phyloP scores from a whole-genome alignment of 1,140 invertebrate genomes.

The Dolichoris vasculosae region DNA sequence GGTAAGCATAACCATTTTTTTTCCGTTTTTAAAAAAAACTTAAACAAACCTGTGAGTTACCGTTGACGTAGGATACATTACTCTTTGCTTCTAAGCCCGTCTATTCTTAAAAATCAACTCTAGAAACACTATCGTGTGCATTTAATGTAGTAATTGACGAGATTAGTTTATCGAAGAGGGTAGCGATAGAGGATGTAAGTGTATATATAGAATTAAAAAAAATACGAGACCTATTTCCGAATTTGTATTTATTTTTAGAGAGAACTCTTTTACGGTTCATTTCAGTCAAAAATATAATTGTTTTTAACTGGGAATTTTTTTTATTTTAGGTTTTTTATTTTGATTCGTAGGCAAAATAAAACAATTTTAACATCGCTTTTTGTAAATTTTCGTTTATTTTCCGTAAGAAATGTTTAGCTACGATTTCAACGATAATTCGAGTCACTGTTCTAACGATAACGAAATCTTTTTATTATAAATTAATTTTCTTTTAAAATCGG shows the following conservation, averaged over 20 bases:
- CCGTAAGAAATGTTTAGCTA: too few relatives aligned
- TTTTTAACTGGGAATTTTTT: too few relatives aligned
- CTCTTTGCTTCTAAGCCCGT: neutral
- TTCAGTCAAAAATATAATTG: too few relatives aligned
- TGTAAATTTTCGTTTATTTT: too few relatives aligned
- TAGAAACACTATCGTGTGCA: neutral
- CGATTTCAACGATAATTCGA: too few relatives aligned
- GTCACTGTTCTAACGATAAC: too few relatives aligned
- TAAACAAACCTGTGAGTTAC: neutral
- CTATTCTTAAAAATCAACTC: neutral
- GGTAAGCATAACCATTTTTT: neutral
- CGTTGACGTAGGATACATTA: constrained; percentile 6
- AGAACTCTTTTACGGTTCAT: neutral
- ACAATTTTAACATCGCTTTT: too few relatives aligned
- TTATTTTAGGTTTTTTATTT: too few relatives aligned
- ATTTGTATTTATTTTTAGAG: neutral
- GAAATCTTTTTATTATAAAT: too few relatives aligned
- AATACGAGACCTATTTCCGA: neutral
- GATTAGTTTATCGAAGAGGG: neutral
- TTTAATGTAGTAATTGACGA: neutral
- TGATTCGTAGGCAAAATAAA: too few relatives aligned
- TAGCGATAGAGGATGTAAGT: neutral
- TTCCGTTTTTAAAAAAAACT: neutral
- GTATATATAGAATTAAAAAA: neutral
- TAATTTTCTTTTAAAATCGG: too few relatives aligned